These are phyloP conservation scores for Lagodon rhomboides DNA, from an alignment of 2,797 vertebrate genomes.

Conservation along the genomic window DNA sequence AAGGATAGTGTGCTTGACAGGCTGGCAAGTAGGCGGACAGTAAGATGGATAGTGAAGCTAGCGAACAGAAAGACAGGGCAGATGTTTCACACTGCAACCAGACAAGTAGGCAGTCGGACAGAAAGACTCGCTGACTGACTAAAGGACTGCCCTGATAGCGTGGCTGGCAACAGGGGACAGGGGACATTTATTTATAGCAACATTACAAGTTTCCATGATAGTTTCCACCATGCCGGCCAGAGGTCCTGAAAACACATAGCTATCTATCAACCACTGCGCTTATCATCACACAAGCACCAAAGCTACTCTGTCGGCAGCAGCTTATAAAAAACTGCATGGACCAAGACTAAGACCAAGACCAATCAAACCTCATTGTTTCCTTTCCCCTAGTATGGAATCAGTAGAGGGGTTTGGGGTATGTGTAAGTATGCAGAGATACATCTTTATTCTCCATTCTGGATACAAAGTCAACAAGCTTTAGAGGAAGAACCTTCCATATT, in stretches of 20 bases:
- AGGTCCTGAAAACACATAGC: constrained; percentile 62
- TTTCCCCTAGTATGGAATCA: neutral
- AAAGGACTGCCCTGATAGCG: constrained; percentile 24
- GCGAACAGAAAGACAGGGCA: neutral
- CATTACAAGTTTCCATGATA: constrained; percentile 77
- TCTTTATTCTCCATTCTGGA: neutral
- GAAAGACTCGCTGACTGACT: constrained; percentile 24
- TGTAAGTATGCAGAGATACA: neutral
- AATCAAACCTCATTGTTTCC: constrained; percentile 16
- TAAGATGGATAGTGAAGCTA: neutral
- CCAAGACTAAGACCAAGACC: neutral
- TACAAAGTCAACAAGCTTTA: neutral
- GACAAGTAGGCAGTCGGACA: neutral
- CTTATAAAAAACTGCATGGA: constrained; percentile 30
- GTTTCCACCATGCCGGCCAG: constrained; percentile 75
- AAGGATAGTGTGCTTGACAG: neutral
- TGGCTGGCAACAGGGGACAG: constrained; percentile 67
- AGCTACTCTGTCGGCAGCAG: constrained; percentile 53
- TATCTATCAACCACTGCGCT: constrained; percentile 62
- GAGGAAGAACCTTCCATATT: neutral
- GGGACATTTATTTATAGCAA: constrained; percentile 78
- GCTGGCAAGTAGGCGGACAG: neutral
- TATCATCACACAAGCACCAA: constrained; percentile 59
- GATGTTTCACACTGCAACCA: constrained; percentile 22
- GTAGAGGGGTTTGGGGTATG: neutral